Conservation (phyloP, 2,797 vertebrate species). For the Florisuga fusca region DNA sequence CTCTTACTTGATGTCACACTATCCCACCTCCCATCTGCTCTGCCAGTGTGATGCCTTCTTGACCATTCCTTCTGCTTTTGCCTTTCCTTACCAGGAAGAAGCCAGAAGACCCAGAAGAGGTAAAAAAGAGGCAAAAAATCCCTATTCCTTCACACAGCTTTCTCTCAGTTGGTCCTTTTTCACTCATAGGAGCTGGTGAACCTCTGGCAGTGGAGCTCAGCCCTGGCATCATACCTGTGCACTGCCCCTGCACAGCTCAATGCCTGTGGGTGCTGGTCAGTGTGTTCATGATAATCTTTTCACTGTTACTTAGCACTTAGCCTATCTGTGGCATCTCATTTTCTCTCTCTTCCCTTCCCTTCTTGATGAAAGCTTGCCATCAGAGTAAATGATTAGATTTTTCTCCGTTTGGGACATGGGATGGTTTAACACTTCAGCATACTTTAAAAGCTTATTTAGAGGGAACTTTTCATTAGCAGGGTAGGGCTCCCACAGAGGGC, state of each 20-base stretch:
- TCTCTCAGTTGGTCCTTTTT: not conserved
- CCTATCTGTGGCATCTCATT: not conserved
- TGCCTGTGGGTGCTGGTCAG: not conserved
- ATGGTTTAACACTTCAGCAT: not conserved
- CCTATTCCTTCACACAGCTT: not conserved
- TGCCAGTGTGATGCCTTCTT: not conserved
- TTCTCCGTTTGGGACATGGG: not conserved
- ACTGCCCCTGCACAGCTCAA: not conserved
- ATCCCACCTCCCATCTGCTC: not conserved
- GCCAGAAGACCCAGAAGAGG: not conserved
- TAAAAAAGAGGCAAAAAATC: not conserved
- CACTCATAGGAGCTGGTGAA: fast-evolving
- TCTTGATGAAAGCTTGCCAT: not conserved
- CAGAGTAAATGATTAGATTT: not conserved
- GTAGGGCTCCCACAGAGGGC: not conserved
- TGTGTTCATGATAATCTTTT: not conserved
- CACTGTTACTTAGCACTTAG: not conserved
- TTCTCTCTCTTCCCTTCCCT: not conserved
- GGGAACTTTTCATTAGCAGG: not conserved
- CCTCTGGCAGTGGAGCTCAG: not conserved
- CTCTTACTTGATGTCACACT: not conserved
- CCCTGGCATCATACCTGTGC: not conserved
- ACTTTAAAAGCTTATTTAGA: not conserved
- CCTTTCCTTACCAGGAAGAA: not conserved
- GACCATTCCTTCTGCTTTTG: constrained; percentile 1